Evolutionary conservation across 2,888 invertebrate genomes (phyloP).

Genomic region (Drosophila percnosoma): DNA sequence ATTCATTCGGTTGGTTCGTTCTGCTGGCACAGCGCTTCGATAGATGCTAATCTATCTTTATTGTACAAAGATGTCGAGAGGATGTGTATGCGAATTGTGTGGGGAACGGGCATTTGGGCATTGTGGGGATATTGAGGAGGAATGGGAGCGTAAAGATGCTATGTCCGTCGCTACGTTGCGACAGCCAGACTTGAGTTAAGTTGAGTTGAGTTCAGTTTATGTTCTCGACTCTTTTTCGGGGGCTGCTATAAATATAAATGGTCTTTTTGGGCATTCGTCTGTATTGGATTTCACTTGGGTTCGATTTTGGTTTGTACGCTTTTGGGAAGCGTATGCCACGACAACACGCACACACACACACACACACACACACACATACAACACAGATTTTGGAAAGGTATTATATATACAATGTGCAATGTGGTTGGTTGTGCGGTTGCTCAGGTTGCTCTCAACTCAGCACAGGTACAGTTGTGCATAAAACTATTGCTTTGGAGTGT

Average conservation of each 20-base stretch:
- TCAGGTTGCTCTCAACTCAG: not conserved
- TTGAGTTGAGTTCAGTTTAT: conserved; percentile 19
- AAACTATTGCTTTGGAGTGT: not conserved
- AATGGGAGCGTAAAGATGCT: conserved; percentile 41
- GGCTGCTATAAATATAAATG: conserved; percentile 69
- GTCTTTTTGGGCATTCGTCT: conserved; percentile 53
- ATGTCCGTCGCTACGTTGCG: conserved; percentile 31
- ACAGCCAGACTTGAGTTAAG: conserved; percentile 27
- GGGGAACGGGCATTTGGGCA: conserved; percentile 20
- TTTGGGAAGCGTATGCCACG: conserved; percentile 27
- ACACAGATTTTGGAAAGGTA: conserved; percentile 27
- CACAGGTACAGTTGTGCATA: conserved; percentile 45
- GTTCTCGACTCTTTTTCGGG: conserved; percentile 49
- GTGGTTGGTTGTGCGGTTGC: conserved; percentile 1
- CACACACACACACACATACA: not conserved
- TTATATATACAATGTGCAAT: conserved; percentile 27
- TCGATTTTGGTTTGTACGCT: conserved; percentile 59
- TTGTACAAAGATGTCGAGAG: conserved; percentile 77
- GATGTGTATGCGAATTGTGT: conserved; percentile 63
- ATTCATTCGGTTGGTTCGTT: conserved; percentile 56
- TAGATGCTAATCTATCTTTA: conserved; percentile 78
- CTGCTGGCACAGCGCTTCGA: conserved; percentile 68
- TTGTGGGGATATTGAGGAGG: conserved; percentile 11
- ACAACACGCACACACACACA: not conserved
- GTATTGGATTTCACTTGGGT: conserved; percentile 69